Evolutionary conservation across 2,113 vertebrate genomes (phyloP), one percentile per base, ranked within the genome.

Genomic region (Craseonycteris thonglongyai): DNA sequence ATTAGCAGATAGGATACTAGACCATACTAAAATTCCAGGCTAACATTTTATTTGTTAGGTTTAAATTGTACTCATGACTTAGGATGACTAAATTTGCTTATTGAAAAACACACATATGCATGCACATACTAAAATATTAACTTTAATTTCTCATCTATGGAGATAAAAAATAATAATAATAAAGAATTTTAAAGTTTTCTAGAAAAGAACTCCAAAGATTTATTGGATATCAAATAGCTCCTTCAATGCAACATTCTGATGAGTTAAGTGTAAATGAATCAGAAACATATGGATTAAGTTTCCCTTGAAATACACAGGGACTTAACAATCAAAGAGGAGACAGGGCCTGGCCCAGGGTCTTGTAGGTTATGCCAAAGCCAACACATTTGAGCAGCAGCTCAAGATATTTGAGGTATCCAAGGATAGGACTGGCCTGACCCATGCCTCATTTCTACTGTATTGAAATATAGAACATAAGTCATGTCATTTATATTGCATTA

Each of bases 221-320:
- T 97, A 75, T 96, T 97, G 96, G 95, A 93, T 97, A 97, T 97
- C 96, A 97, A 97, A 97, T 97, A 97, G 91, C 96, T 97, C 94
- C 96, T 97, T 96, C 97, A 96, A 97, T 95, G 96, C 96, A 97
- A 97, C 96, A 96, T 96, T 97, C 96, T 97, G 97, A 97, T 97
- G 96, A 97, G 93, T 97, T 96, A 97, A 97, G 95, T 97, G 93
- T 95, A 97, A 97, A 97, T 97, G 96, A 97, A 97, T 97, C 96
- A 97, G 95, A 97, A 97, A 97, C 95, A 96, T 97, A 97, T 94
- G 95, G 94, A 94, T 97, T 97, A 96, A 96, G 97, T 97, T 97
- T 97, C 95, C 81, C 95, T 97, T 96, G 93, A 97, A 97, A 97
- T 96, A 97, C 94, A 94, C 95, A 97, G 96, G 96, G 95, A 84